These are phyloP conservation scores for Cheirogaleus medius DNA, from an alignment of 2,113 vertebrate genomes.

Conservation along the genomic window DNA sequence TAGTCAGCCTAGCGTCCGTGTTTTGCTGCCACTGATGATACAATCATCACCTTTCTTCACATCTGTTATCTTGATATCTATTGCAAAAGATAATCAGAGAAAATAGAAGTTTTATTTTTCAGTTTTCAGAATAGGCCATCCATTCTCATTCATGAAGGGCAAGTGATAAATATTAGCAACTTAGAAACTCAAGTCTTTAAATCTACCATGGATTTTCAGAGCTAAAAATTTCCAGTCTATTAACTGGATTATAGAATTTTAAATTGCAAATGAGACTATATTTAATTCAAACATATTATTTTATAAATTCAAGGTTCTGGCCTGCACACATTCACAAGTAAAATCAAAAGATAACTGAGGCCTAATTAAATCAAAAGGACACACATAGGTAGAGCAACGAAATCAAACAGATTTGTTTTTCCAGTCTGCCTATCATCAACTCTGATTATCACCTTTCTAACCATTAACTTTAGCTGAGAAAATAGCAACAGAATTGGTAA, in stretches of 20 bases:
- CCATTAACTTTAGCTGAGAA: background rate
- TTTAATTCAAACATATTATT: background rate
- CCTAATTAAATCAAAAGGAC: background rate
- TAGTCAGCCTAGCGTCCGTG: conserved; percentile 88
- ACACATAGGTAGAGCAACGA: background rate
- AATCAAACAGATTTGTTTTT: background rate
- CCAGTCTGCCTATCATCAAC: background rate
- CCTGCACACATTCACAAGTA: background rate
- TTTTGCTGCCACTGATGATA: conserved; percentile 89
- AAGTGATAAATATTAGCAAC: background rate
- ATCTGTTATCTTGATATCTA: conserved; percentile 89
- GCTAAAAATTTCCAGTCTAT: background rate
- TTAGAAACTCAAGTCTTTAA: conserved; percentile 13
- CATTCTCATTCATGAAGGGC: conserved; percentile 14
- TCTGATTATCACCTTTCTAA: background rate
- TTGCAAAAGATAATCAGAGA: conserved; percentile 49
- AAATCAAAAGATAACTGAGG: background rate
- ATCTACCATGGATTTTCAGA: background rate
- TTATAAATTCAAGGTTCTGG: background rate
- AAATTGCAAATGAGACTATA: background rate
- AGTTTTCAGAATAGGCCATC: background rate
- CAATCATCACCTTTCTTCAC: conserved; percentile 87
- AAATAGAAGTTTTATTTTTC: background rate
- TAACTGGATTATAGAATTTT: background rate
- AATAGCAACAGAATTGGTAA: background rate